phyloP scores from a whole-genome alignment of 2,888 invertebrate species.

The Conomelus anceps region DNA sequence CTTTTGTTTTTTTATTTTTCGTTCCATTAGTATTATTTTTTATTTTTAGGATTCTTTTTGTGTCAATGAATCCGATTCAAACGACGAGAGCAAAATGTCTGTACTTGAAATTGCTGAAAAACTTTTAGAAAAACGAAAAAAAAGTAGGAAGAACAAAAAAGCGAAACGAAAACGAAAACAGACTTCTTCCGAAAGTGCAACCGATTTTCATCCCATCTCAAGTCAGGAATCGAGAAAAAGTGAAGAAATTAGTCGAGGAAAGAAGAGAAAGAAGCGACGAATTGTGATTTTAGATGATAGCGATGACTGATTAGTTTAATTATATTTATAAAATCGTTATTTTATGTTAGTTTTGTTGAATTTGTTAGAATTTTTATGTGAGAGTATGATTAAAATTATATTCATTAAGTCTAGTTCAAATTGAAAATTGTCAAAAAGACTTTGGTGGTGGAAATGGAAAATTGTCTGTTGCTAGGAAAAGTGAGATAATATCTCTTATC shows the following conservation, averaged over 20 bases:
- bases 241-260: background rate
- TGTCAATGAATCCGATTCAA: conserved; percentile 51
- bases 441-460: too few relatives aligned
- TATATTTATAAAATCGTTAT: background rate
- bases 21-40: conserved; percentile 18
- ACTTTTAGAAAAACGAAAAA: conserved; percentile 24
- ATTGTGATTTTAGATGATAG: background rate
- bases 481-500: too few relatives aligned
- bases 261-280: background rate
- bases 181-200: background rate
- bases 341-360: background rate
- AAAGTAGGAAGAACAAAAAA: conserved; percentile 15
- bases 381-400: background rate
- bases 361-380: background rate
- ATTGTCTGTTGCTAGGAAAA: too few relatives aligned
- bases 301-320: background rate
- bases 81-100: conserved; percentile 46
- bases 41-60: conserved; percentile 58
- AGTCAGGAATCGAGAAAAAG: background rate
- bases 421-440: too few relatives aligned
- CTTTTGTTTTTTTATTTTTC: background rate
- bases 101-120: conserved; percentile 50
- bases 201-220: too few relatives aligned
- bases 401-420: too few relatives aligned
- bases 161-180: conserved; percentile 21